phyloP scores from a whole-genome alignment of 2,797 vertebrate species.

The Anniella stebbinsi region DNA sequence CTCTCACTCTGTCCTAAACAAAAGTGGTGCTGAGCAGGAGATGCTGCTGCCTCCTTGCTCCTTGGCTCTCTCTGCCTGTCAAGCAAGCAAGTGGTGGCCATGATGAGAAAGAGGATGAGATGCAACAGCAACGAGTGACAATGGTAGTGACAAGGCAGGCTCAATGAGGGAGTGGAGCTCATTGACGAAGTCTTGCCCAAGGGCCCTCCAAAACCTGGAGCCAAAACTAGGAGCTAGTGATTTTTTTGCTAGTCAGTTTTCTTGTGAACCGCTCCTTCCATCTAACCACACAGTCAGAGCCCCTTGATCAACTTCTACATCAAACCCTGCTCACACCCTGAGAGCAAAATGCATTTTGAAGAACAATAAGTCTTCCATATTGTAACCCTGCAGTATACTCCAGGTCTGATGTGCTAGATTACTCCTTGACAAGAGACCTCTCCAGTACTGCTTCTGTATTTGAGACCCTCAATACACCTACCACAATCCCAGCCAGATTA shows the following conservation, averaged over 20 bases:
- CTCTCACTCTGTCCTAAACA: too few relatives aligned
- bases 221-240: not conserved
- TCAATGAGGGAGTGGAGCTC: too few relatives aligned
- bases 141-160: too few relatives aligned
- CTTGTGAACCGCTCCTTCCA: not conserved
- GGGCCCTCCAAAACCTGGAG: too few relatives aligned
- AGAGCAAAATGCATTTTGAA: not conserved
- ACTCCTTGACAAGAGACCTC: not conserved
- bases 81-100: too few relatives aligned
- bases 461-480: not conserved
- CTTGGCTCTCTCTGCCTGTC: too few relatives aligned
- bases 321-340: not conserved
- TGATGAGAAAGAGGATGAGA: too few relatives aligned
- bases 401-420: not conserved
- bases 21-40: too few relatives aligned
- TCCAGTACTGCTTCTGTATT: not conserved
- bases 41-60: too few relatives aligned
- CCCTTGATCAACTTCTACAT: not conserved
- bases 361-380: too few relatives aligned
- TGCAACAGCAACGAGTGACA: too few relatives aligned
- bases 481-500: not conserved
- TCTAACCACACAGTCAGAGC: not conserved
- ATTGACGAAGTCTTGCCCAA: too few relatives aligned
- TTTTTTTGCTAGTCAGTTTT: not conserved
- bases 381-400: not conserved